Base-by-base conservation (phyloP, 2,113 vertebrate species). In the Solea senegalensis region DNA sequence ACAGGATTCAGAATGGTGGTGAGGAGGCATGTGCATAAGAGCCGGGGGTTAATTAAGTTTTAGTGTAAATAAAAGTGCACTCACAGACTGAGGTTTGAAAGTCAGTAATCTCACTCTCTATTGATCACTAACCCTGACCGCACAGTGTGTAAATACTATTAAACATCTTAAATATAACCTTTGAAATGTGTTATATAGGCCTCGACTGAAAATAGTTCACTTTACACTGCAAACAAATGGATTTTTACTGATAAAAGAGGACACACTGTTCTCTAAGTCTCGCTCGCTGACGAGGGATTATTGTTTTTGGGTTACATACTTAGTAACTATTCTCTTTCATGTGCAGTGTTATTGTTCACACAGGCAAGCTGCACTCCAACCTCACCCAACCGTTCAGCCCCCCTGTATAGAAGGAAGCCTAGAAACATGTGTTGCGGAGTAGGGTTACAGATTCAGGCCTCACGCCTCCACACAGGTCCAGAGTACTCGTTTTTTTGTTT, bases 321-420 rank as follows among this genome's bases (percentile, higher is more conserved):
- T 69, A 52, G 79, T 79, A 87, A 71, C 81, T 74, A 55, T 79
- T 87, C 82, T 63, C 84, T 88, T 86, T 88, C 62, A 77, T 86
- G 73, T 80, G 59, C 16, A 2, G 57, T 78, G 81, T 80, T 88
- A 76, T 85, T 88, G 75, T 85, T 89, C 67, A 50, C 65, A 78
- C 79, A 67, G 65, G 27, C 84, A 58, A 52, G 71, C 79, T 69
- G 64, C 64, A 53, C 79, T 69, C 62, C 69, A 56, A 66, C 62
- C 61, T 46, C 64, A 60, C 64, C 69, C 72, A 68, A 54, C 39
- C 70, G 53, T 8, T 26, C 49, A 0, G 46, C 73, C 63, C 80
- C 78, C 80, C 80, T 49, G 28, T 54, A 66, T 49, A 83, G 74
- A 63, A 61, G 69, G 77, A 70, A 80, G 51, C 68, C 82, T 44